Base-by-base conservation (phyloP, 37 sponge, comb jelly and placozoan genomes). In the Aplysina aerophoba region DNA sequence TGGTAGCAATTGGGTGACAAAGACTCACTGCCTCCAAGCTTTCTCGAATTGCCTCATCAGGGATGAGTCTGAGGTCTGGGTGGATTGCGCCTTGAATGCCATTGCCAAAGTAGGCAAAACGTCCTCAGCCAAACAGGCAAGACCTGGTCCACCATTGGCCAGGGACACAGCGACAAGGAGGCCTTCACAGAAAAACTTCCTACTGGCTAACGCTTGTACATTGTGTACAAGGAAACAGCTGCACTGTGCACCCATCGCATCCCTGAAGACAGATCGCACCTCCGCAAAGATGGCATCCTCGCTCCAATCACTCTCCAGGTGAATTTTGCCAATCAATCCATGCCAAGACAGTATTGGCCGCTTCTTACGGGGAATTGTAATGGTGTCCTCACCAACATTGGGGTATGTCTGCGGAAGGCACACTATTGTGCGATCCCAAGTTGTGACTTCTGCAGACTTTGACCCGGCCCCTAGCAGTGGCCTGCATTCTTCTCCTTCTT, bases 91-190 rank as follows among this genome's bases (percentile, higher is more conserved):
- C n/a, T n/a, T n/a, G n/a, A n/a, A n/a, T n/a, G n/a, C n/a, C n/a
- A n/a, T n/a, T n/a, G n/a, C n/a, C n/a, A n/a, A n/a, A n/a, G n/a
- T n/a, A n/a, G n/a, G n/a, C n/a, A n/a, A n/a, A n/a, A n/a, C n/a
- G n/a, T n/a, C n/a, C 53, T 79, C 80, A 55, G 80, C 3, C n/a
- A 79, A 33, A 50, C 80, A 79, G 8, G 50, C 30, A 71, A 71
- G 36, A 1, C 73, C 73, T 53, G 80, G 80, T 33, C 80, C 80
- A 53, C 80, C 80, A 39, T 79, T 79, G 16, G 80, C 80, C 3
- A 79, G 80, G 3, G 80, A 79, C 3, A 79, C 27, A 14, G 80
- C 80, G 4, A 79, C 74, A 14, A 73, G 35, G 5, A 27, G 3
- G 31, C 74, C 74, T 36, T 39, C 74, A 27, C 3, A 13, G 50